Conservation (phyloP, 1,140 invertebrate genomes). For the Adelges cooleyi region DNA sequence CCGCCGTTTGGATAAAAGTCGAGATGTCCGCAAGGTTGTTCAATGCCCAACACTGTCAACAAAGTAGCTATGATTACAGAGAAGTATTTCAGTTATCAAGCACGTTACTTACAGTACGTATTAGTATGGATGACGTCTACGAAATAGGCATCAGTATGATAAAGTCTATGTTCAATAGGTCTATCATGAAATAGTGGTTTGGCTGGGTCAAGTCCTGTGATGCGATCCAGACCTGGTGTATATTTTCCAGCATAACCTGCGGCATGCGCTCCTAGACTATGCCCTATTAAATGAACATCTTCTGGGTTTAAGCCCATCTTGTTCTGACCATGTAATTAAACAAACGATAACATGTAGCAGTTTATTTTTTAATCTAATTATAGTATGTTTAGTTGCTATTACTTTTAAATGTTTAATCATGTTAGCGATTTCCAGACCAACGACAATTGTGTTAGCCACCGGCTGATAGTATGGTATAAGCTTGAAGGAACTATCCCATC, state of each 20-base stretch:
- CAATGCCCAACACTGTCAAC: slow-evolving; percentile 81
- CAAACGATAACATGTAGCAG: too few species aligned
- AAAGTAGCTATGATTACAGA: too few species aligned
- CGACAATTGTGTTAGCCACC: slow-evolving; percentile 68
- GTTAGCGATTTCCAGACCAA: slow-evolving; percentile 71
- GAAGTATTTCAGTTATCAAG: too few species aligned
- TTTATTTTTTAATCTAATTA: too few species aligned
- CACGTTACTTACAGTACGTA: too few species aligned
- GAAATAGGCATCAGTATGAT: slow-evolving; percentile 67
- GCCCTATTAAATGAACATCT: slow-evolving; percentile 69
- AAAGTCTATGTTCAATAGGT: slow-evolving; percentile 60
- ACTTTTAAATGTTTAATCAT: slow-evolving; percentile 61
- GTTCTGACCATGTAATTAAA: slow-evolving; percentile 44
- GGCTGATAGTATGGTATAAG: slow-evolving; percentile 68
- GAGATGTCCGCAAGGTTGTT: slow-evolving; percentile 67
- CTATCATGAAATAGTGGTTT: slow-evolving; percentile 81
- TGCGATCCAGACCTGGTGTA: slow-evolving; percentile 56
- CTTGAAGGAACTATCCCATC: slow-evolving; percentile 71
- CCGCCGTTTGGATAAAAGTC: slow-evolving; percentile 85
- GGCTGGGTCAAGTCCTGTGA: slow-evolving; percentile 72
- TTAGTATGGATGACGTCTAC: slow-evolving; percentile 85
- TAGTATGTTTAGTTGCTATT: too few species aligned
- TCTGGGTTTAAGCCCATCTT: slow-evolving; percentile 55
- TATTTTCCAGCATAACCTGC: slow-evolving; percentile 71
- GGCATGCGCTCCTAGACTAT: slow-evolving; percentile 72